phyloP scores from a whole-genome alignment of 2,113 vertebrate genomes.

The Cisticola juncidis region DNA sequence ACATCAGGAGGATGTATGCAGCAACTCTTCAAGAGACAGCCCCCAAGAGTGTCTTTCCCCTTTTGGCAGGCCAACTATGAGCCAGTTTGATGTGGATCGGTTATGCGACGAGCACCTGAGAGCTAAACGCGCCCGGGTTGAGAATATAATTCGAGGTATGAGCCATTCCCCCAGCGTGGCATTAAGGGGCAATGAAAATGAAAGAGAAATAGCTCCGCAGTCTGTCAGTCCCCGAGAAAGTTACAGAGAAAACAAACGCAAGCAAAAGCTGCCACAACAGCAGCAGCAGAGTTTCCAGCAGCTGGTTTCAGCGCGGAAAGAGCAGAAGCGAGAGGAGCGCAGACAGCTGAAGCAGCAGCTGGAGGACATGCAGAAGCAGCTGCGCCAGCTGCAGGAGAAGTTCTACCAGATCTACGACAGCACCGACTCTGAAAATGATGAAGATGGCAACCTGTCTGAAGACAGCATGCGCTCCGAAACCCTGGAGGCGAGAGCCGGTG shows the following conservation, averaged over 20 bases:
- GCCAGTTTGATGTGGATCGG: conserved; percentile 94
- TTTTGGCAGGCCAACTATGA: conserved; percentile 89
- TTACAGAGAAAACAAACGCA: conserved; percentile 98
- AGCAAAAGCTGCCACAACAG: conserved; percentile 98
- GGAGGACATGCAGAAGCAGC: conserved; percentile 99
- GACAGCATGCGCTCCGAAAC: conserved; percentile 94
- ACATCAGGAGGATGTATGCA: conserved; percentile 96
- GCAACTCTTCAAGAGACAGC: conserved; percentile 97
- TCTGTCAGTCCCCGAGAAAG: conserved; percentile 88
- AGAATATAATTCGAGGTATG: conserved; percentile 99
- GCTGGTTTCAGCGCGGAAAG: conserved; percentile 93
- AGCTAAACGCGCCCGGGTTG: conserved; percentile 95
- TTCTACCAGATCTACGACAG: conserved; percentile 99
- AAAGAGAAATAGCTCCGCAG: conserved; percentile 87
- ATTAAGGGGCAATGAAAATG: conserved; percentile 86
- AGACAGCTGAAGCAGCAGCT: conserved; percentile 97
- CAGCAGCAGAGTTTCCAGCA: conserved; percentile 98
- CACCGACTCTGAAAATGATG: conserved; percentile 96
- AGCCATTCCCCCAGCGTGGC: conserved; percentile 96
- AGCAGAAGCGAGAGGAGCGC: conserved; percentile 94
- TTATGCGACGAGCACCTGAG: conserved; percentile 97
- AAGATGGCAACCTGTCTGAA: conserved; percentile 95
- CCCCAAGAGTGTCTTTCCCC: conserved; percentile 96
- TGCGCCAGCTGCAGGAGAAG: conserved; percentile 99
- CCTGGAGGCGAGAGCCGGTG: conserved; percentile 80